Conservation (phyloP, 2,113 vertebrate genomes). For the Eptesicus fuscus region DNA sequence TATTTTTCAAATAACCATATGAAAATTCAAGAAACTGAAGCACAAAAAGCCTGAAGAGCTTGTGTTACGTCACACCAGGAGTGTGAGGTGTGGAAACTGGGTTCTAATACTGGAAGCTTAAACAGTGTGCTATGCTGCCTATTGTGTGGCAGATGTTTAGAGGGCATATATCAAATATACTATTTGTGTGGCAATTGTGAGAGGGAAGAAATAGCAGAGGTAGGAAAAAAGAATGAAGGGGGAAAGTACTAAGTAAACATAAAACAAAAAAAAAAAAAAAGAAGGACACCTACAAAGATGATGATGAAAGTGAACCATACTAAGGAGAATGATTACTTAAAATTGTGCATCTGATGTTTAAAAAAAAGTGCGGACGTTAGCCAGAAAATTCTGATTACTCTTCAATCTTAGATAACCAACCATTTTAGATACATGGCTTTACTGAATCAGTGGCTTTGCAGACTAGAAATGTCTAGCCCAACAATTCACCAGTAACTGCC, state of each 20-base stretch:
- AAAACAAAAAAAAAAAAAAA: not conserved
- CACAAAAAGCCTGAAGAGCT: not conserved
- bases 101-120: not conserved
- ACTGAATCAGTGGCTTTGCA: not conserved
- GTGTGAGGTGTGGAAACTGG: not conserved
- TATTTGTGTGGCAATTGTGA: not conserved
- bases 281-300: not conserved
- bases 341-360: not conserved
- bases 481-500: not conserved
- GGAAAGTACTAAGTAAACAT: not conserved
- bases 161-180: not conserved
- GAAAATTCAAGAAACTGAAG: not conserved
- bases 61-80: not conserved
- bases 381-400: slow-evolving; percentile 23
- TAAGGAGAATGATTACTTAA: not conserved
- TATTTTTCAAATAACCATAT: not conserved
- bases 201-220: not conserved
- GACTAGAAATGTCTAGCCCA: not conserved
- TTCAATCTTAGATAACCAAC: not conserved
- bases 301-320: not conserved
- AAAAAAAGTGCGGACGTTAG: not conserved
- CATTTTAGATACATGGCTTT: not conserved
- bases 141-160: not conserved
- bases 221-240: not conserved
- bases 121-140: not conserved